Conservation (phyloP, 2,113 vertebrate species). For the Beaufortia kweichowensis region DNA sequence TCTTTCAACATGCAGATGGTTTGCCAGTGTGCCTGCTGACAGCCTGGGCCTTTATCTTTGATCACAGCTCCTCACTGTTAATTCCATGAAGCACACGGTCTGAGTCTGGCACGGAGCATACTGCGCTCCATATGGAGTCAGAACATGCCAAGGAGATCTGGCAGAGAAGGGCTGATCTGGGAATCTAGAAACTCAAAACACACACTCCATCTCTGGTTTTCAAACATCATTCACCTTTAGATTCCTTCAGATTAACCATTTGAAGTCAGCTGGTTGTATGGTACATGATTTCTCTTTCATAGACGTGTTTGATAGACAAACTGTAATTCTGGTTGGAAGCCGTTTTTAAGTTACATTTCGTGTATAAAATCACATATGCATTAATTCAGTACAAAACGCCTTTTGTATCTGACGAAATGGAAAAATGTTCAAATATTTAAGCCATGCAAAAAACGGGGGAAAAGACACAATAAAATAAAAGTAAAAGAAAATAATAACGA, state of each 20-base stretch:
- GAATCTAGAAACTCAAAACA: not conserved
- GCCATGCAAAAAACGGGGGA: not conserved
- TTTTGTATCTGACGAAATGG: conserved; percentile 12
- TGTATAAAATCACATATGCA: conserved; percentile 5
- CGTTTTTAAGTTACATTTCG: not conserved
- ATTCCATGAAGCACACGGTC: not conserved
- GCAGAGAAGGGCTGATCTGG: not conserved
- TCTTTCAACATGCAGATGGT: not conserved
- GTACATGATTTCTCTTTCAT: not conserved
- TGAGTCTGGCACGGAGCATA: not conserved
- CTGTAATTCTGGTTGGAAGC: conserved; percentile 14
- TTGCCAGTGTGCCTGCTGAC: conserved; percentile 10
- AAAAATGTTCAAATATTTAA: not conserved
- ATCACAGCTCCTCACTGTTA: not conserved
- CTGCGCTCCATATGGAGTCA: not conserved
- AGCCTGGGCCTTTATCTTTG: not conserved
- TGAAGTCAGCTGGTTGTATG: not conserved
- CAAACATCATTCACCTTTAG: not conserved
- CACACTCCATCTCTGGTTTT: not conserved
- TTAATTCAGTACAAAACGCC: conserved; percentile 12
- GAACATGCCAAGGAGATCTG: not conserved
- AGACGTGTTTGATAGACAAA: not conserved
- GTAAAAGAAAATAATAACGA: not conserved
- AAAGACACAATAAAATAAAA: not conserved
- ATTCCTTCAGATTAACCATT: not conserved